Conservation (phyloP, 2,113 vertebrate species). For the Brienomyrus brachyistius region DNA sequence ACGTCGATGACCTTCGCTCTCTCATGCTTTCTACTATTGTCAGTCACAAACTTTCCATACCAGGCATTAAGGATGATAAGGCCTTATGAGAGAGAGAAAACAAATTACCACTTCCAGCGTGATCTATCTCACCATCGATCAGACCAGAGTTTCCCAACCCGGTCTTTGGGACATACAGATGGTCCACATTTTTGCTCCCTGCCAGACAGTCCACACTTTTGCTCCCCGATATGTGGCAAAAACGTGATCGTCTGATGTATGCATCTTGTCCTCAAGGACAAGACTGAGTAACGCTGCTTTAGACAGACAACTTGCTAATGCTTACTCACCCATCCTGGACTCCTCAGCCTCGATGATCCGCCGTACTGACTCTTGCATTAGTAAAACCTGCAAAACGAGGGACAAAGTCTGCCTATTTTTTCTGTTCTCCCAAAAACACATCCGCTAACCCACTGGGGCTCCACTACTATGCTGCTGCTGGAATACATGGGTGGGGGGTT, state of each 20-base stretch:
- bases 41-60: conserved; percentile 97
- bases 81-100: conserved; percentile 55
- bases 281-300: background rate
- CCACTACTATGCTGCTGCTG: background rate
- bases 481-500: background rate
- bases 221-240: background rate
- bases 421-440: background rate
- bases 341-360: conserved; percentile 93
- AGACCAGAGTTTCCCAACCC: background rate
- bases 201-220: background rate
- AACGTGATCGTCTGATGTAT: background rate
- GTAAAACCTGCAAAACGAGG: conserved; percentile 66
- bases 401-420: background rate
- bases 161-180: background rate
- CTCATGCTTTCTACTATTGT: conserved; percentile 84
- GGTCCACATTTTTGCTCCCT: background rate
- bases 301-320: conserved; percentile 16
- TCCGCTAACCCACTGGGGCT: background rate
- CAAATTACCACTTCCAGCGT: background rate
- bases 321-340: conserved; percentile 81
- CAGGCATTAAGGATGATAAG: conserved; percentile 93
- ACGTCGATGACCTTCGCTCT: conserved; percentile 93
- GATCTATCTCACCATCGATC: background rate
- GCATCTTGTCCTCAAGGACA: background rate
- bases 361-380: conserved; percentile 96